These are phyloP conservation scores for Noturus placidus DNA, from an alignment of 2,113 vertebrate species.

Conservation along the genomic window DNA sequence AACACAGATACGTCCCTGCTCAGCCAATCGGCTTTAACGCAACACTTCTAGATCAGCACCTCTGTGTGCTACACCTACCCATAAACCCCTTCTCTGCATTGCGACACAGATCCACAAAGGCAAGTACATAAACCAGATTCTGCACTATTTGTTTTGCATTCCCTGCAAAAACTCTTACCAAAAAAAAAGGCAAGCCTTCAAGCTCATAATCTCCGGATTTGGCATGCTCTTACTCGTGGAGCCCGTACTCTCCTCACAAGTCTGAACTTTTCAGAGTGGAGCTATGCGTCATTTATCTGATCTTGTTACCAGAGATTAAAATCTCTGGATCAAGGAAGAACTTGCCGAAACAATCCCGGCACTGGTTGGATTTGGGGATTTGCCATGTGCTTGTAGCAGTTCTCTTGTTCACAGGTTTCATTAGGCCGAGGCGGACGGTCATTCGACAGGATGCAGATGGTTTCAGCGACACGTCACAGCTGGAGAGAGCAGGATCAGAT, in stretches of 20 bases:
- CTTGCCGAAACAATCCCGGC: not conserved
- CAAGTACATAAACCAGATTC: not conserved
- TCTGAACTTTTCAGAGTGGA: not conserved
- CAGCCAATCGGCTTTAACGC: not conserved
- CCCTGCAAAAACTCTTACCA: not conserved
- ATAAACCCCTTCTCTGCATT: not conserved
- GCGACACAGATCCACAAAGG: not conserved
- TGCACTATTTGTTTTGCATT: not conserved
- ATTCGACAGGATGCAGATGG: slow-evolving; percentile 21
- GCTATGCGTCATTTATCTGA: not conserved
- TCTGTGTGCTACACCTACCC: not conserved
- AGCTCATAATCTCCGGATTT: not conserved
- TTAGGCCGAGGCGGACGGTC: not conserved
- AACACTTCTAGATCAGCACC: not conserved
- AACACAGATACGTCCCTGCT: too few relatives aligned
- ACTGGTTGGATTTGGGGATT: not conserved
- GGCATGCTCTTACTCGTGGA: not conserved
- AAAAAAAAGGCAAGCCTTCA: not conserved
- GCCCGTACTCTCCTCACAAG: not conserved
- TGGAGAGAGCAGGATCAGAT: not conserved
- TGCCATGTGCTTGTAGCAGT: not conserved
- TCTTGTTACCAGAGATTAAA: not conserved
- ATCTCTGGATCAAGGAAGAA: not conserved
- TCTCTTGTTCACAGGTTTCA: not conserved
- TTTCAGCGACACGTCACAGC: not conserved